Base-by-base conservation (phyloP, 2,888 invertebrate species). In the Isoperla grammatica region DNA sequence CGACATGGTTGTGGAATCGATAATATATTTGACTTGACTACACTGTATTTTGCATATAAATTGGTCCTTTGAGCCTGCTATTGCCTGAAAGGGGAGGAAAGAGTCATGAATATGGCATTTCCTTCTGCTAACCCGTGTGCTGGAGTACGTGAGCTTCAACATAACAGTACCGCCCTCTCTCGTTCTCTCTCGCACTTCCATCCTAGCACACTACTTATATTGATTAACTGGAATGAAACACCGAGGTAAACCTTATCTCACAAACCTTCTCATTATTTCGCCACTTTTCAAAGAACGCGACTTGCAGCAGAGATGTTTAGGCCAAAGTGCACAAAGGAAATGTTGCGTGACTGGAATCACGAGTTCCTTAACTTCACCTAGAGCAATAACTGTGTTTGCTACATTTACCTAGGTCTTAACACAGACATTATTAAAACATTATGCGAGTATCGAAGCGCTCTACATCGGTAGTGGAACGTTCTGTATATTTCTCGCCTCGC, bases 21-120 rank as follows among this genome's bases (percentile, higher is more conserved):
- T 53, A 53, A 53, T 53, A 35, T 53, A 53, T 53, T 37, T 39
- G 39, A 53, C 39, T 53, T 37, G 37, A 39, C 53, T 53, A 53
- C 53, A 53, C 39, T 39, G 53, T 53, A 53, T 53, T 53, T 53
- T 53, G 53, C 53, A 53, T 53, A 53, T 53, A 53, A 53, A 53
- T 53, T 53, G 53, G 53, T 39, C 53, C 53, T 53, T 53, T 53
- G 53, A 53, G 53, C 53, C 39, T 53, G 53, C 17, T 37, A 37
- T 53, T 53, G 53, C 53, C 15, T 17, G 39, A 39, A 17, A 13
- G 53, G 53, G 53, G 39, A 53, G 53, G 53, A 53, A 53, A 53
- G 53, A 53, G 53, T 53, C 53, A 53, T 53, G 53, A 53, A 53
- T 53, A 53, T 53, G 53, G 53, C 53, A 53, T 53, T 53, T 53